A percentile compares a stretch with the other conserved stretches of the same genome.
These are phyloP conservation scores for Chydorus sphaericus DNA, from an alignment of 2,888 invertebrate genomes.

Conservation along the genomic window DNA sequence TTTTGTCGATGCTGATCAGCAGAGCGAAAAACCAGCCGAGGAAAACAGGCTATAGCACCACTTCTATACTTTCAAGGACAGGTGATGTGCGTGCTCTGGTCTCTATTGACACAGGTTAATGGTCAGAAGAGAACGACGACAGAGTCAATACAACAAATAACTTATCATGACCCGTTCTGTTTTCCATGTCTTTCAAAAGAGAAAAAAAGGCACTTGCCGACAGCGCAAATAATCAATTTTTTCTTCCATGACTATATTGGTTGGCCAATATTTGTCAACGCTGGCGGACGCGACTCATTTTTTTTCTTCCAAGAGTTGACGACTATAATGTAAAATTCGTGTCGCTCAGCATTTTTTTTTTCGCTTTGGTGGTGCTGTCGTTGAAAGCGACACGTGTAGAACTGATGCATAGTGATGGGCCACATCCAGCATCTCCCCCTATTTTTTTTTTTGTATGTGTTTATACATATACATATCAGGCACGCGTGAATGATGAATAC, in stretches of 20 bases:
- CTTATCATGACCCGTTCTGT: no score
- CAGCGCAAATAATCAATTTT: not conserved
- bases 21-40: no score
- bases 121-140: no score
- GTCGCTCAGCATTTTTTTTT: not conserved
- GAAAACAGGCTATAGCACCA: no score
- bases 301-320: no score
- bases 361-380: not conserved
- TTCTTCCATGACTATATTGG: no score
- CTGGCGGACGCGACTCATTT: not conserved
- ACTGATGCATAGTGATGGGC: not conserved
- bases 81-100: not conserved
- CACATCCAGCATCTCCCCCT: not conserved
- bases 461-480: not conserved
- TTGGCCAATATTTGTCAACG: no score
- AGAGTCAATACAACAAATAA: not conserved
- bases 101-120: slow-evolving; percentile 1
- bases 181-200: no score
- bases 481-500: no score
- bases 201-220: no score
- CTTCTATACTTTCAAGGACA: no score
- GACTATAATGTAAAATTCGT: slow-evolving; percentile 3
- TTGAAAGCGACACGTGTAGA: not conserved
- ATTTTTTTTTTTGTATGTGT: not conserved
- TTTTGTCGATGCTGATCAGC: no score